Percentiles rank a stretch among this genome's conserved stretches.
Conservation (phyloP, 2,888 invertebrate genomes). For the Dryadula phaetusa region DNA sequence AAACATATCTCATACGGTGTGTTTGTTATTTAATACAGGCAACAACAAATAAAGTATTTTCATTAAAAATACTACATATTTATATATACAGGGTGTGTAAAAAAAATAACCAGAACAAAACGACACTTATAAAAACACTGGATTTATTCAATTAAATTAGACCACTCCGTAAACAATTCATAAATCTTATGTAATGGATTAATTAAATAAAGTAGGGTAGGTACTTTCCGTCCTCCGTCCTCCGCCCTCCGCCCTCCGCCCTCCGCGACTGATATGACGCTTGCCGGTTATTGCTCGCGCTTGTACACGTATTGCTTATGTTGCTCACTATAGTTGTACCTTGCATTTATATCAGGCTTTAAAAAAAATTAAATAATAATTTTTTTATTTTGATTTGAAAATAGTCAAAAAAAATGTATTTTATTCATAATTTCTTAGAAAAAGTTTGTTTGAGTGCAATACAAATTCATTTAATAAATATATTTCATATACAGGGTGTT, state of each 20-base stretch:
- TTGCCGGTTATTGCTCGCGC: slow-evolving; percentile 34
- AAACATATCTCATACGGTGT: too few relatives aligned
- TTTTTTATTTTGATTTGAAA: too few relatives aligned
- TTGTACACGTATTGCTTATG: slow-evolving; percentile 18
- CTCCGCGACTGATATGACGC: slow-evolving; percentile 58
- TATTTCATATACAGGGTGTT: background rate
- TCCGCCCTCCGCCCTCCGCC: slow-evolving; percentile 1
- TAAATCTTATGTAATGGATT: slow-evolving; percentile 65
- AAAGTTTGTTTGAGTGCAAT: background rate
- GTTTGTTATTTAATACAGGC: too few relatives aligned
- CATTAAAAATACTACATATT: too few relatives aligned
- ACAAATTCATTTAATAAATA: too few relatives aligned
- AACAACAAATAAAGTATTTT: background rate
- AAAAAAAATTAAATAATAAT: too few relatives aligned
- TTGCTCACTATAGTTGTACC: background rate
- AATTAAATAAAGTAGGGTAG: slow-evolving; percentile 11
- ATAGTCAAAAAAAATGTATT: too few relatives aligned
- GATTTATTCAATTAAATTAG: slow-evolving; percentile 59
- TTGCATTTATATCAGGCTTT: slow-evolving; percentile 1
- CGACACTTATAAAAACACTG: slow-evolving; percentile 53
- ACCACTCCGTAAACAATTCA: slow-evolving; percentile 72
- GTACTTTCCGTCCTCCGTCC: too few relatives aligned
- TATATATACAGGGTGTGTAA: too few relatives aligned
- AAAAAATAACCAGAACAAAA: slow-evolving; percentile 45
- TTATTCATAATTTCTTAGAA: too few relatives aligned